phyloP scores from a whole-genome alignment of 1,140 invertebrate genomes.

The Nephotettix cincticeps region DNA sequence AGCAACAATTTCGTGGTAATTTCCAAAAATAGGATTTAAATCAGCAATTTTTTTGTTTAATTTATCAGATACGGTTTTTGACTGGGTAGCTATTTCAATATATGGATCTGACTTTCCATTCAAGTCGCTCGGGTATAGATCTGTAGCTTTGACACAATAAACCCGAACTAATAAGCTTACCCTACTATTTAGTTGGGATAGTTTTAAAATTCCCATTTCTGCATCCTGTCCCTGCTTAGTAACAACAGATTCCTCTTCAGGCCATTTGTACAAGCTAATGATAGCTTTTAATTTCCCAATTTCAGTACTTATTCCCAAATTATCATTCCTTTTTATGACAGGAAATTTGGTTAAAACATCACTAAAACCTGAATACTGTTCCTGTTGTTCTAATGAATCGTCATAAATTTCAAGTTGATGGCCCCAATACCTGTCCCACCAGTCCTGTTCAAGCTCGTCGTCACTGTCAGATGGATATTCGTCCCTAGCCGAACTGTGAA shows the following conservation, averaged over 20 bases:
- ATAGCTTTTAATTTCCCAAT: background rate
- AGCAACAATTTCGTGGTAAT: constrained; percentile 72
- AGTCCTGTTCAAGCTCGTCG: constrained; percentile 58
- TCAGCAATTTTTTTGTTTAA: constrained; percentile 75
- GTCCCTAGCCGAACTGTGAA: too few species aligned
- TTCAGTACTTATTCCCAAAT: background rate
- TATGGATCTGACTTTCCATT: constrained; percentile 80
- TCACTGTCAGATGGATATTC: too few species aligned
- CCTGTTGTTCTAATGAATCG: constrained; percentile 1
- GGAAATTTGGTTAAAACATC: constrained; percentile 76
- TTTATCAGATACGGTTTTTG: constrained; percentile 62
- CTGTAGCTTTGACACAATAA: constrained; percentile 71
- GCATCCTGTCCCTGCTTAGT: constrained; percentile 47
- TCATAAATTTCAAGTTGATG: constrained; percentile 45
- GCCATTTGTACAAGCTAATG: constrained; percentile 22
- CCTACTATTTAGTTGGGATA: constrained; percentile 51
- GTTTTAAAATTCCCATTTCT: constrained; percentile 55
- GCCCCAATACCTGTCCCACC: constrained; percentile 78
- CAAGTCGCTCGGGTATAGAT: constrained; percentile 71
- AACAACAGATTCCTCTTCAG: background rate
- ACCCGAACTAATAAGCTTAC: constrained; percentile 72
- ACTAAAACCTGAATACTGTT: constrained; percentile 70
- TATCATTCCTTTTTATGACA: constrained; percentile 45
- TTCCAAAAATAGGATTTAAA: constrained; percentile 83
- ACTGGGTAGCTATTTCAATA: constrained; percentile 64